Conservation (phyloP, 2,888 invertebrate species). For the Acanthococcus lagerstroemiae region DNA sequence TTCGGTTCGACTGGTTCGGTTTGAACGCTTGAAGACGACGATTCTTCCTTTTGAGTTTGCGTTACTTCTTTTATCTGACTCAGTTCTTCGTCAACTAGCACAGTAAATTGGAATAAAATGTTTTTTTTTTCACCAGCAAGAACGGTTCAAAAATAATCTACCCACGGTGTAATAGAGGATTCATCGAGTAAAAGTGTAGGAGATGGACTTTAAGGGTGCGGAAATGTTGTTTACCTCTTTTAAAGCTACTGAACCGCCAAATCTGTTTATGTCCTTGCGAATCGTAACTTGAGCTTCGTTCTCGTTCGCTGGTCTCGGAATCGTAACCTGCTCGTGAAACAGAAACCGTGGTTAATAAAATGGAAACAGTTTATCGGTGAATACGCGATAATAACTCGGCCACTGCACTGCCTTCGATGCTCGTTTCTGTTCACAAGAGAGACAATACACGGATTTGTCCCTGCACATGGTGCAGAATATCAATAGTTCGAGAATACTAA, state of each 20-base stretch:
- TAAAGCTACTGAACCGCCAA: constrained; percentile 44
- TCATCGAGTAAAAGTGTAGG: background rate
- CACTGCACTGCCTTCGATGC: too few species aligned
- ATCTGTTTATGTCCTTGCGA: constrained; percentile 41
- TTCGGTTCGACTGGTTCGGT: constrained; percentile 39
- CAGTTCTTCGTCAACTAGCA: constrained; percentile 46
- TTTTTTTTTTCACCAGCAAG: background rate
- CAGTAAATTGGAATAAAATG: background rate
- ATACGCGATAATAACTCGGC: too few species aligned
- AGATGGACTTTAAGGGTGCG: too few species aligned
- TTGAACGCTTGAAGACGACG: constrained; percentile 39
- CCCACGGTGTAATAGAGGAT: background rate
- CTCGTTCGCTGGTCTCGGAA: constrained; percentile 62
- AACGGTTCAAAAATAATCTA: background rate
- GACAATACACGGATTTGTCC: too few species aligned
- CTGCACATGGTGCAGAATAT: too few species aligned
- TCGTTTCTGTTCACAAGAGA: too few species aligned
- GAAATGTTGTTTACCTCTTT: constrained; percentile 54
- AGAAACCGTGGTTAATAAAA: too few species aligned
- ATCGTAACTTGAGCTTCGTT: constrained; percentile 51
- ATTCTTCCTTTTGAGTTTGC: background rate
- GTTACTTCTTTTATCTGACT: constrained; percentile 32
- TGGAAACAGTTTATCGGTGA: too few species aligned
- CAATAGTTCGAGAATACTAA: background rate
- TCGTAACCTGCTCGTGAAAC: constrained; percentile 54